Conservation (phyloP, 2,888 invertebrate species). For the Cephus runcator region DNA sequence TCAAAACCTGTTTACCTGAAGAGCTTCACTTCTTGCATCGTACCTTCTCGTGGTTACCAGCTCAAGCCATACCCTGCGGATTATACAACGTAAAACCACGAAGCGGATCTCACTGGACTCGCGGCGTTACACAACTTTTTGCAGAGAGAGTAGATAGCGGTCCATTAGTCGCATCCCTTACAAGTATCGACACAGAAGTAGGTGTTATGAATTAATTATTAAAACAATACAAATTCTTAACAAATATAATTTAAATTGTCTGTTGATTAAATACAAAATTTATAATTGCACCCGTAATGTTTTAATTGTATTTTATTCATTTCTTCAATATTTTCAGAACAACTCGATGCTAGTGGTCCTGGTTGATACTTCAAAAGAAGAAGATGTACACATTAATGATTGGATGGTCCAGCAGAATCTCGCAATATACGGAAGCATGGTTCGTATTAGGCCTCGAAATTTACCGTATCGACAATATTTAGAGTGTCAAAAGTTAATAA, state of each 20-base stretch:
- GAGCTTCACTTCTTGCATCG: conserved; percentile 50
- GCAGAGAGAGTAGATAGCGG: conserved; percentile 24
- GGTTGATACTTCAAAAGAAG: conserved; percentile 45
- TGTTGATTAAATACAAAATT: not conserved
- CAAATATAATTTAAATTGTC: not conserved
- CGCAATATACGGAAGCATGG: conserved; percentile 51
- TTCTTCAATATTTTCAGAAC: conserved; percentile 34
- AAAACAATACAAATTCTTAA: not conserved
- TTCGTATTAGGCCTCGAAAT: conserved; percentile 50
- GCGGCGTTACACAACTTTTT: conserved; percentile 34
- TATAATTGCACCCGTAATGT: not conserved
- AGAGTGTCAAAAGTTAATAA: conserved; percentile 6
- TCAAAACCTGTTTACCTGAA: conserved; percentile 42
- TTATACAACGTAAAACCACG: conserved; percentile 48
- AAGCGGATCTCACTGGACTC: conserved; percentile 38
- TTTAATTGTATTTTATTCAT: not conserved
- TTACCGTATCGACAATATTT: conserved; percentile 33
- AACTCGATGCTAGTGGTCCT: conserved; percentile 53
- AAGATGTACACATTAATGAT: conserved; percentile 51
- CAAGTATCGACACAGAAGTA: conserved; percentile 40
- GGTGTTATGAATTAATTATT: conserved; percentile 9
- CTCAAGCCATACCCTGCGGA: conserved; percentile 58
- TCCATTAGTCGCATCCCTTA: conserved; percentile 43
- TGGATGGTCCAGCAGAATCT: conserved; percentile 49
- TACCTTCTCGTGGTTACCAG: conserved; percentile 49